Evolutionary conservation across 2,797 vertebrate genomes (phyloP).

Genomic region (Lutjanus argentimaculatus): DNA sequence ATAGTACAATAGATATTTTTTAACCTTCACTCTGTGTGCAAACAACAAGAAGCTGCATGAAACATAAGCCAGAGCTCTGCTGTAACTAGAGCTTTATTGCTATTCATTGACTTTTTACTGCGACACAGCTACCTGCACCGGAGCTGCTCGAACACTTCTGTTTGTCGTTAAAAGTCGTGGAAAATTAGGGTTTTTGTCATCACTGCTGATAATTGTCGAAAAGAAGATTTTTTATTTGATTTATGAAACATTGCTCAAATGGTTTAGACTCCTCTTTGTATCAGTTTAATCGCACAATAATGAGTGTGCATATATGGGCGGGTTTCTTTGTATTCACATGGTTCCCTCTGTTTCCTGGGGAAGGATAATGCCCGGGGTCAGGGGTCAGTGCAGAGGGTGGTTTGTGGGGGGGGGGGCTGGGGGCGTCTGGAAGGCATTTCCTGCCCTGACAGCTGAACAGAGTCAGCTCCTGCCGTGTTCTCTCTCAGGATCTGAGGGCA

Average conservation of each 20-base stretch:
- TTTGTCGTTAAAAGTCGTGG: not conserved
- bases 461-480: constrained; percentile 13
- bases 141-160: constrained; percentile 1
- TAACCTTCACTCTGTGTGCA: not conserved
- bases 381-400: constrained; percentile 42
- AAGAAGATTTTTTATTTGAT: not conserved
- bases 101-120: constrained; percentile 32
- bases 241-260: not conserved
- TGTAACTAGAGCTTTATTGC: constrained; percentile 44
- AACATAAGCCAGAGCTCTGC: not conserved
- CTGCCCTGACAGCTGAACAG: constrained; percentile 45
- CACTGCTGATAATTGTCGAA: not conserved
- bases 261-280: not conserved
- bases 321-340: constrained; percentile 20
- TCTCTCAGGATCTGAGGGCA: constrained; percentile 31
- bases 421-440: constrained; percentile 67
- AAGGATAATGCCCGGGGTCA: constrained; percentile 58
- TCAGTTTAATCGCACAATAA: constrained; percentile 9
- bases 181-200: constrained; percentile 4
- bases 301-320: constrained; percentile 15
- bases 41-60: constrained; percentile 8
- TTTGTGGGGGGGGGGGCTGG: constrained; percentile 19
- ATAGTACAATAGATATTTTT: not conserved
- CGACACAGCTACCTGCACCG: not conserved
- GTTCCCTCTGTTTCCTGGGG: constrained; percentile 66